Conservation (phyloP, 2,113 vertebrate genomes). For the Mesembrinibis cayennensis region DNA sequence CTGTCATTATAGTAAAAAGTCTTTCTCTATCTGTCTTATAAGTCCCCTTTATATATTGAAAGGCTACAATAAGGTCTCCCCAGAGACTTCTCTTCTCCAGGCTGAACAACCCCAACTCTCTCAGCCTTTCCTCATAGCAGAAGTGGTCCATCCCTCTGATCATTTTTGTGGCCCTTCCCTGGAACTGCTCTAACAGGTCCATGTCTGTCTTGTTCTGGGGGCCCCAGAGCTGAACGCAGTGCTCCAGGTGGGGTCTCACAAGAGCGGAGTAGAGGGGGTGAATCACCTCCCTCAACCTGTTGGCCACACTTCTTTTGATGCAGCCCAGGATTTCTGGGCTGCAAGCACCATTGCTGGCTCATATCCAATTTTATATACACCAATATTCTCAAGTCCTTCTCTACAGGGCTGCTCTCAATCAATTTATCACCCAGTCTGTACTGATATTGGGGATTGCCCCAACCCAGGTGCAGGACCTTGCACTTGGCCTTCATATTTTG, state of each 20-base stretch:
- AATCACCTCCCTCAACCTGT: background rate
- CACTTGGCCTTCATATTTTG: background rate
- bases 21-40: background rate
- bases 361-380: background rate
- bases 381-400: background rate
- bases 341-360: background rate
- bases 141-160: background rate
- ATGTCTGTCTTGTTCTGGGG: background rate
- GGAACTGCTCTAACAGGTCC: fast-evolving
- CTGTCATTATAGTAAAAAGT: background rate
- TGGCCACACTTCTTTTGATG: background rate
- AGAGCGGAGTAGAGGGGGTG: background rate
- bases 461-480: background rate
- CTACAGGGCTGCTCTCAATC: background rate
- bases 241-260: background rate
- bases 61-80: background rate
- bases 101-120: background rate
- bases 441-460: background rate
- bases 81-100: background rate
- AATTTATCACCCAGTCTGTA: background rate
- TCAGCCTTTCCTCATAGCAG: no score
- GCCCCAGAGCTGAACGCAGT: background rate
- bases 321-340: background rate
- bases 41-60: background rate
- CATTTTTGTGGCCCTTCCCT: background rate